phyloP scores from a whole-genome alignment of 1,140 invertebrate species.

The Heliothis virescens region DNA sequence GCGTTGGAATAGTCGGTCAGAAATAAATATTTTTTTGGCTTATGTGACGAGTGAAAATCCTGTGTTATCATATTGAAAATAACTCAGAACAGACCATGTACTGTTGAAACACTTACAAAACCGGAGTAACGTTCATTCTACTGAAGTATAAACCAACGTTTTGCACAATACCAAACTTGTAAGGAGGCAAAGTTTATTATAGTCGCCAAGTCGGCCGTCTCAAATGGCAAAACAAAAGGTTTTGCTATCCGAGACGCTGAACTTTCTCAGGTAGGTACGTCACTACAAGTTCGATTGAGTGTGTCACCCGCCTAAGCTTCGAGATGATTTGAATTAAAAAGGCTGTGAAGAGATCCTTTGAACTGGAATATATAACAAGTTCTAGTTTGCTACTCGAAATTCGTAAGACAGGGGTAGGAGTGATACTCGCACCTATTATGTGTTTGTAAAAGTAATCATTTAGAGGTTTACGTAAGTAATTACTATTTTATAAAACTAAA shows the following conservation, averaged over 20 bases:
- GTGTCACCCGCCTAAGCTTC: constrained; percentile 30
- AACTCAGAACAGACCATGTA: neutral
- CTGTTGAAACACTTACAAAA: constrained; percentile 13
- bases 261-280: constrained; percentile 44
- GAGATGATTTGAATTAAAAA: constrained; percentile 52
- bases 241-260: constrained; percentile 29
- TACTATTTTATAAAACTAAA: too few relatives aligned
- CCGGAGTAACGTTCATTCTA: constrained; percentile 20
- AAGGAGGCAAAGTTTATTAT: constrained; percentile 58
- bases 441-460: too few relatives aligned
- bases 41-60: neutral
- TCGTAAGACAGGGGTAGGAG: neutral
- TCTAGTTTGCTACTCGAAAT: constrained; percentile 19
- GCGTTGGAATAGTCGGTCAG: too few relatives aligned
- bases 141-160: constrained; percentile 32
- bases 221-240: constrained; percentile 75
- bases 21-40: too few relatives aligned
- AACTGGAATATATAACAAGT: constrained; percentile 39
- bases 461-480: too few relatives aligned
- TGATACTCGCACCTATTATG: too few relatives aligned
- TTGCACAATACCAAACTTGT: constrained; percentile 42
- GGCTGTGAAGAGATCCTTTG: constrained; percentile 39
- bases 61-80: neutral
- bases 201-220: constrained; percentile 56
- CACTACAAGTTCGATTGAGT: constrained; percentile 51